Conservation (phyloP, 2,888 invertebrate genomes). For the Plagodis dolabraria region DNA sequence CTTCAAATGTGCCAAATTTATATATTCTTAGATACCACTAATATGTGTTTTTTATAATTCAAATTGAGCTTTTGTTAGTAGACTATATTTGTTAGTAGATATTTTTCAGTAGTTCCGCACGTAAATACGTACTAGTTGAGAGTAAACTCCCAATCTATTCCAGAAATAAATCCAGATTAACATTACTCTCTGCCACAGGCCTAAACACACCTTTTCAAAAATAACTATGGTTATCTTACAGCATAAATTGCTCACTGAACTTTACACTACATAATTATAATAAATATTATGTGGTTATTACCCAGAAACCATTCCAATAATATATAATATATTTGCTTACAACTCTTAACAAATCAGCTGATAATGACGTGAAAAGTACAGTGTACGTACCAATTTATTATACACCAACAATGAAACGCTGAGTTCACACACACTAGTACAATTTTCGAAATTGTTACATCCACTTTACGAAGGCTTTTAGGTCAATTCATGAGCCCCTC, state of each 20-base stretch:
- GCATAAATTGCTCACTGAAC: conserved; percentile 13
- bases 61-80: no score
- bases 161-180: no score
- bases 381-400: conserved; percentile 32
- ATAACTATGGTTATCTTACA: conserved; percentile 15
- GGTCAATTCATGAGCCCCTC: conserved; percentile 33
- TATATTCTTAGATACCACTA: no score
- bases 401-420: conserved; percentile 17
- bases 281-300: no score
- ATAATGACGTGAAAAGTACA: conserved; percentile 25
- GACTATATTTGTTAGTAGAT: no score
- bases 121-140: no score
- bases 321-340: not conserved
- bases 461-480: conserved; percentile 29
- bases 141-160: no score
- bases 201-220: conserved; percentile 9
- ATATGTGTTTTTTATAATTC: no score
- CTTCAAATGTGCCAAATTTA: no score
- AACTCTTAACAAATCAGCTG: conserved; percentile 31
- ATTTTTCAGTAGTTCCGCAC: no score
- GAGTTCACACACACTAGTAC: conserved; percentile 25
- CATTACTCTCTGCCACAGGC: no score
- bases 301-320: not conserved
- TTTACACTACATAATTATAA: not conserved
- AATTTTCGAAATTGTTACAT: conserved; percentile 12